Percentiles rank a stretch among this genome's conserved stretches.
These are phyloP conservation scores for Arvicanthis niloticus DNA, from an alignment of 2,113 vertebrate species.

Conservation along the genomic window DNA sequence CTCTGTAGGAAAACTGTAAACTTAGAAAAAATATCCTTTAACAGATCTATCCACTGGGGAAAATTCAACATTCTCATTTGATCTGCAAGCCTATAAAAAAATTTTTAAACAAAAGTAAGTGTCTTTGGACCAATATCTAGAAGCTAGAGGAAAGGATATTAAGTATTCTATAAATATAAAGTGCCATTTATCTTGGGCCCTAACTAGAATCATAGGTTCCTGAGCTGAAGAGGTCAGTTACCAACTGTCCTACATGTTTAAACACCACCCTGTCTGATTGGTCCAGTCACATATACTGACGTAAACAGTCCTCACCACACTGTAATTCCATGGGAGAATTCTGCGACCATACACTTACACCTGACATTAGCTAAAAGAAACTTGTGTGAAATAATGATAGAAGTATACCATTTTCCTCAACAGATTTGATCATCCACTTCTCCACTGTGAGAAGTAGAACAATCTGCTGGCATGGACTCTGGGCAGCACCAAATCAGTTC, in stretches of 20 bases:
- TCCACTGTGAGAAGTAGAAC: neutral
- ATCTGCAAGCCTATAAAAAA: constrained; percentile 92
- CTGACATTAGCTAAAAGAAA: constrained; percentile 39
- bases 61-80: constrained; percentile 98
- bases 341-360: constrained; percentile 6
- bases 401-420: constrained; percentile 13
- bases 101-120: constrained; percentile 56
- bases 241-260: constrained; percentile 1
- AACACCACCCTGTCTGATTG: constrained; percentile 21
- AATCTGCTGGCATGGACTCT: neutral
- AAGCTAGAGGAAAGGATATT: constrained; percentile 9
- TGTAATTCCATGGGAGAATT: constrained; percentile 19
- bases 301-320: constrained; percentile 8
- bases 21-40: constrained; percentile 93
- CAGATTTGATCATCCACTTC: constrained; percentile 40
- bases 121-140: constrained; percentile 31
- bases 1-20: constrained; percentile 95
- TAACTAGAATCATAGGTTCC: constrained; percentile 17
- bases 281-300: neutral
- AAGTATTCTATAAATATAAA: constrained; percentile 45
- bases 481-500: neutral
- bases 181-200: constrained; percentile 19
- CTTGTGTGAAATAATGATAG: constrained; percentile 43
- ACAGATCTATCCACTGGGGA: constrained; percentile 96
- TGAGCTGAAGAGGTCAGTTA: constrained; percentile 25